A percentile compares a stretch with the other conserved stretches of the same genome.
Conservation (phyloP, 2,113 vertebrate genomes). For the Thymallus thymallus region DNA sequence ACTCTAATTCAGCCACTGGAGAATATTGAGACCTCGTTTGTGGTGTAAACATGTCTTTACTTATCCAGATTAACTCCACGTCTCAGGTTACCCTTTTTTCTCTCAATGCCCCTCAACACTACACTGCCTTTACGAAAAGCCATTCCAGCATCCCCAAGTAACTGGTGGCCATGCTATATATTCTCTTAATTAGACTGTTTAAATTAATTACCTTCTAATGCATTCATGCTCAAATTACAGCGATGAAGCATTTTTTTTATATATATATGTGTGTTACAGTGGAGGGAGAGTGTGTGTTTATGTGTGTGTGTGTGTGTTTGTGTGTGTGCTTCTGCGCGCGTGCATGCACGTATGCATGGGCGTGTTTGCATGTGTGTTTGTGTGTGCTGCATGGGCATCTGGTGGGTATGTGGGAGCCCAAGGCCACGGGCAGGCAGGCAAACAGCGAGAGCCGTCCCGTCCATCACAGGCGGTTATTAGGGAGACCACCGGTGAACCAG, state of each 20-base stretch:
- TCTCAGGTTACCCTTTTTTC: constrained; percentile 67
- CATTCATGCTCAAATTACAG: constrained; percentile 64
- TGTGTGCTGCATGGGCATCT: constrained; percentile 65
- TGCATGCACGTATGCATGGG: constrained; percentile 19
- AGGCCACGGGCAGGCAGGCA: constrained; percentile 69
- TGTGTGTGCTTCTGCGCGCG: constrained; percentile 15
- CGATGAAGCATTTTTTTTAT: constrained; percentile 47
- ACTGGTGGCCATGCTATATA: constrained; percentile 65
- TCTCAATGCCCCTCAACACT: constrained; percentile 45
- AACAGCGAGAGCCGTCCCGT: constrained; percentile 76
- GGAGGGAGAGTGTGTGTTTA: not conserved
- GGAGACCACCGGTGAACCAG: constrained; percentile 83
- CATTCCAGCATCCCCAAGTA: constrained; percentile 53
- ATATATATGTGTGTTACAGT: constrained; percentile 45
- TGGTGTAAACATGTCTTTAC: constrained; percentile 78
- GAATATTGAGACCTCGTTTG: constrained; percentile 77
- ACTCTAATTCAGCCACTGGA: constrained; percentile 67
- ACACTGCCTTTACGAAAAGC: constrained; percentile 56
- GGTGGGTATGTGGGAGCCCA: constrained; percentile 65
- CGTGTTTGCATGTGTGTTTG: not conserved
- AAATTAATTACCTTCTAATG: constrained; percentile 70
- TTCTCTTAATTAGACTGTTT: constrained; percentile 75
- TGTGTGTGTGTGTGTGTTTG: not conserved
- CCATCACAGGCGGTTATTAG: constrained; percentile 80
- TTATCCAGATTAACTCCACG: constrained; percentile 73